These are phyloP conservation scores for Clarias macrocephalus DNA, from an alignment of 2,113 vertebrate genomes.

Conservation along the genomic window DNA sequence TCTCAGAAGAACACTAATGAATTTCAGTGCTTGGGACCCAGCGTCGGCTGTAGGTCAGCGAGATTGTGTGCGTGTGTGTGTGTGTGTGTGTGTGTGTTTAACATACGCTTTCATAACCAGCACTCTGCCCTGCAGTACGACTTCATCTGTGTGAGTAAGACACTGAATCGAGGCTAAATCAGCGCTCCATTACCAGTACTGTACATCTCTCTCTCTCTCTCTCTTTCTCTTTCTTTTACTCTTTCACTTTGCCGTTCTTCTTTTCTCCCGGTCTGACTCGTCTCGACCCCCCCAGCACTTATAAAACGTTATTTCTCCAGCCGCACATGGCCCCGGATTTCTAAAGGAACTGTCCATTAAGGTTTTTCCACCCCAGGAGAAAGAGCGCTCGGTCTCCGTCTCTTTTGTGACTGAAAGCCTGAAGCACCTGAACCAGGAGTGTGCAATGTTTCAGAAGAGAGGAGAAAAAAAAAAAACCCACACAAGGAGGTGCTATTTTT, in stretches of 20 bases:
- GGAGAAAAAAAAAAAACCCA: background rate
- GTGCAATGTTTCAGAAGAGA: slow-evolving; percentile 43
- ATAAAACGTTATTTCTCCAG: slow-evolving; percentile 30
- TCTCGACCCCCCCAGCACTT: slow-evolving; percentile 18
- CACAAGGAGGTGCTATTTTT: slow-evolving; percentile 22
- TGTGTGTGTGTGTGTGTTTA: background rate
- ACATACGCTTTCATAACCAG: background rate
- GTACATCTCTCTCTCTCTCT: slow-evolving; percentile 13
- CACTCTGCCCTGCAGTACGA: background rate
- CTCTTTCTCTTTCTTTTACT: slow-evolving; percentile 16
- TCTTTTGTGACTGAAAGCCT: slow-evolving; percentile 30
- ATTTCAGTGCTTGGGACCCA: background rate
- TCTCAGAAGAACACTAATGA: background rate
- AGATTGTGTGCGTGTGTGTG: background rate
- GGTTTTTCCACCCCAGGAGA: slow-evolving; percentile 15
- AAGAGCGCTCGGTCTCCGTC: background rate
- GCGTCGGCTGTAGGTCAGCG: background rate
- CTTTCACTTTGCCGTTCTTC: background rate
- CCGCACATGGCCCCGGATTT: slow-evolving; percentile 34
- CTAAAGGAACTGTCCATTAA: slow-evolving; percentile 43
- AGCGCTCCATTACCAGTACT: background rate
- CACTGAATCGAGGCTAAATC: background rate
- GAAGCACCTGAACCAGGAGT: slow-evolving; percentile 44
- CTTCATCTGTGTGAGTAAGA: background rate
- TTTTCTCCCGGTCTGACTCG: background rate